A percentile compares a stretch with the other conserved stretches of the same genome.
Conservation (phyloP, 64 coral and sea anemone genomes). For the Porites australiensis region DNA sequence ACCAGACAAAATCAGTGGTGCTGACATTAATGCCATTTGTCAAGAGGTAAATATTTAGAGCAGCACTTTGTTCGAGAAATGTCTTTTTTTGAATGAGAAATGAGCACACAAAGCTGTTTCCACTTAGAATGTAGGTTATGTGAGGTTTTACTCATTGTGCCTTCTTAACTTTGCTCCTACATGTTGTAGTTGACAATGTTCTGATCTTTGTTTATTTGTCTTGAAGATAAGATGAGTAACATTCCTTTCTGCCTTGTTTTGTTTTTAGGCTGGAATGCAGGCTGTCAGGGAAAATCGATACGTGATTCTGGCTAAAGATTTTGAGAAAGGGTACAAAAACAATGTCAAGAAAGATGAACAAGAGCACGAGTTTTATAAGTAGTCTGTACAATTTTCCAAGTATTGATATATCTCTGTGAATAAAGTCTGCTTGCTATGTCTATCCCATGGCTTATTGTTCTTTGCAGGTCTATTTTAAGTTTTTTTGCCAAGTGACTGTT, state of each 20-base stretch:
- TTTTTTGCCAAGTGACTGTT: neutral
- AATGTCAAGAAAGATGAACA: slow-evolving; percentile 99
- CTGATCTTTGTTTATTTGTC: no score
- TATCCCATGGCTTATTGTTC: neutral
- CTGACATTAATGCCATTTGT: slow-evolving; percentile 99
- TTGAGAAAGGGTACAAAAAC: slow-evolving; percentile 99
- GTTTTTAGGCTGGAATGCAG: slow-evolving; percentile 95
- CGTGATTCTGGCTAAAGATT: slow-evolving; percentile 95
- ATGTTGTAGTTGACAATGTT: no score
- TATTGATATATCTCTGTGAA: slow-evolving; percentile 33
- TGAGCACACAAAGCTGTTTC: no score
- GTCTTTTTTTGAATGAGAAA: no score
- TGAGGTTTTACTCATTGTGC: no score
- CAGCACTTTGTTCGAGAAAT: no score
- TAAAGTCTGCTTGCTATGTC: neutral
- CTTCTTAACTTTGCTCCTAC: no score
- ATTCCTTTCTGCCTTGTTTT: neutral
- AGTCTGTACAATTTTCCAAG: slow-evolving; percentile 3
- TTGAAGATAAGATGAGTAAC: no score
- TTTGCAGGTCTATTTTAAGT: no score
- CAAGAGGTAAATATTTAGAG: slow-evolving; percentile 81
- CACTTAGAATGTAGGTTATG: no score
- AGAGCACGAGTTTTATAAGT: slow-evolving; percentile 99
- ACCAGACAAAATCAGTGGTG: slow-evolving; percentile 97
- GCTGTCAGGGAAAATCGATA: slow-evolving; percentile 98